phyloP scores from a whole-genome alignment of 2,113 vertebrate species.

The Aplodontia rufa region DNA sequence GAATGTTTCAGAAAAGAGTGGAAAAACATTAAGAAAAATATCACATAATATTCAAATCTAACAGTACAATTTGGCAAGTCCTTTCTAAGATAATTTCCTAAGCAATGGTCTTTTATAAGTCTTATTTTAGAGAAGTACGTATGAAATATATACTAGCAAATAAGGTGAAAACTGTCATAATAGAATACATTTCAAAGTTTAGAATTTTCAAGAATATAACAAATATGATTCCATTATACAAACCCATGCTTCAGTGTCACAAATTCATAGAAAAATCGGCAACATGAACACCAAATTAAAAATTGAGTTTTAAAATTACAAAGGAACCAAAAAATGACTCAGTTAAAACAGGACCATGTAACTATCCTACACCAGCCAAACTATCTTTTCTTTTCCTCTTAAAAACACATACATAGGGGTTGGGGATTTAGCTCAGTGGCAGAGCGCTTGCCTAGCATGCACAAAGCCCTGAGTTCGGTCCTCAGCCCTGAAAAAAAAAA shows the following conservation, averaged over 20 bases:
- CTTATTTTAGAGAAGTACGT: background rate
- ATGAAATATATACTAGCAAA: background rate
- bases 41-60: conserved; percentile 18
- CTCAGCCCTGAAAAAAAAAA: too few relatives aligned
- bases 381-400: background rate
- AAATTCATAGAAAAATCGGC: background rate
- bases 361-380: background rate
- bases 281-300: conserved; percentile 18
- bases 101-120: background rate
- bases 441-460: too few relatives aligned
- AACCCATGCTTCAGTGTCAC: background rate
- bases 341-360: background rate
- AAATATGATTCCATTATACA: background rate
- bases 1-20: conserved; percentile 35
- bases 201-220: conserved; percentile 33
- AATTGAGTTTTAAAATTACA: background rate
- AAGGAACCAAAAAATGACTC: conserved; percentile 13
- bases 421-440: too few relatives aligned
- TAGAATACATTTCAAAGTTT: background rate
- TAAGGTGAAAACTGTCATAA: background rate
- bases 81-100: conserved; percentile 16
- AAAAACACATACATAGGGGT: too few relatives aligned
- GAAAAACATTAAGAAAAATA: conserved; percentile 49
- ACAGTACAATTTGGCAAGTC: conserved; percentile 36
- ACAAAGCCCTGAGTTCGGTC: too few relatives aligned